A percentile compares a stretch with the other conserved stretches of the same genome.
Evolutionary conservation across 1,140 invertebrate genomes (phyloP).

Genomic region (Lepidurus apus): DNA sequence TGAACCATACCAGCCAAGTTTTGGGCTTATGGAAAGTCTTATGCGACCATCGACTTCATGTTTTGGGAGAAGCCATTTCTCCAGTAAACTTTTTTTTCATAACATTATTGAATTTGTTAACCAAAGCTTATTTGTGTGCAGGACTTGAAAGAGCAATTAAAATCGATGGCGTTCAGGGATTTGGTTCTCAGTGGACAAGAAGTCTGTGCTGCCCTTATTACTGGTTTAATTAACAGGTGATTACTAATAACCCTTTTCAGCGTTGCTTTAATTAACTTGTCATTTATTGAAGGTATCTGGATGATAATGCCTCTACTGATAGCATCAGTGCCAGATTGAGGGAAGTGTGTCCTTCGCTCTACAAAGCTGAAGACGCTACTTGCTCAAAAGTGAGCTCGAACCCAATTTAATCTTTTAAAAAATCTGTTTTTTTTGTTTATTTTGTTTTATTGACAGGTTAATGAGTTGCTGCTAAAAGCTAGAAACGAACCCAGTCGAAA

Average conservation of each 20-base stretch:
- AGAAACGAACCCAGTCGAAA: conserved; percentile 51
- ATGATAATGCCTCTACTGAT: conserved; percentile 90
- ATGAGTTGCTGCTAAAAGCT: conserved; percentile 77
- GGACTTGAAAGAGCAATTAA: conserved; percentile 59
- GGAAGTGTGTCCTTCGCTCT: conserved; percentile 87
- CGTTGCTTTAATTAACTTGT: conserved; percentile 28
- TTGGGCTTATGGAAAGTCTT: conserved; percentile 89
- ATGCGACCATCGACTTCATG: conserved; percentile 85
- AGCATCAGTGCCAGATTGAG: conserved; percentile 81
- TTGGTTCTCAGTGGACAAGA: conserved; percentile 77
- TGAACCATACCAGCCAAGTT: conserved; percentile 78
- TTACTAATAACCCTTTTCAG: neutral
- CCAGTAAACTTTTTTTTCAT: conserved; percentile 44
- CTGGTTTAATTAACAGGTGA: conserved; percentile 55
- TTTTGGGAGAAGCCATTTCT: conserved; percentile 57
- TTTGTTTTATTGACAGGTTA: conserved; percentile 56
- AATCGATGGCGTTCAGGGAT: conserved; percentile 65
- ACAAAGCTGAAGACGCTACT: conserved; percentile 90
- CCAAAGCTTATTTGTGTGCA: conserved; percentile 39
- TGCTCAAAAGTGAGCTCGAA: conserved; percentile 69
- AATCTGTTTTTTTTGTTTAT: conserved; percentile 1
- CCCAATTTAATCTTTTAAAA: neutral
- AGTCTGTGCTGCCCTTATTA: conserved; percentile 66
- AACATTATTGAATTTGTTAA: neutral
- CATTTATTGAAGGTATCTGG: conserved; percentile 63